Evolutionary conservation across 2,888 invertebrate species (phyloP).

Genomic region (Dasypogon diadema): DNA sequence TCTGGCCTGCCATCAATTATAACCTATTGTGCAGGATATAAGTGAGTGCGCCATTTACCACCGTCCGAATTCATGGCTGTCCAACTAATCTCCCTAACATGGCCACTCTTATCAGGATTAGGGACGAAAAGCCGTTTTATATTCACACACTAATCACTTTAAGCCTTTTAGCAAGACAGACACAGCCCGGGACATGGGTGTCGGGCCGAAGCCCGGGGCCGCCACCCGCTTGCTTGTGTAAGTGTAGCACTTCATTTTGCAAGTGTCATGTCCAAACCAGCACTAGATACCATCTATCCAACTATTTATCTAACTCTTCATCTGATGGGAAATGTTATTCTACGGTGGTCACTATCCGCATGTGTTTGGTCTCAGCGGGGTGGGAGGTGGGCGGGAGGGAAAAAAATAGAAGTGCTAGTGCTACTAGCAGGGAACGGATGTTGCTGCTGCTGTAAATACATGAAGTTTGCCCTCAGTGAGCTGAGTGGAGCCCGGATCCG

Average conservation of each 20-base stretch:
- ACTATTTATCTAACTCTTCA: slow-evolving; percentile 53
- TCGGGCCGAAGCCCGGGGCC: background rate
- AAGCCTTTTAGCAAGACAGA: slow-evolving; percentile 53
- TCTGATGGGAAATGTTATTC: slow-evolving; percentile 43
- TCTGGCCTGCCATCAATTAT: slow-evolving; percentile 37
- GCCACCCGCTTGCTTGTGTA: slow-evolving; percentile 19
- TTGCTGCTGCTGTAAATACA: slow-evolving; percentile 17
- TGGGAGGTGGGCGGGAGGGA: slow-evolving; percentile 1
- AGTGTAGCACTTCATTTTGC: slow-evolving; percentile 54
- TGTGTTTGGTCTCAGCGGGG: background rate
- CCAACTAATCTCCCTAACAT: slow-evolving; percentile 47
- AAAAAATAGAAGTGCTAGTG: slow-evolving; percentile 33
- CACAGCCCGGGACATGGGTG: background rate
- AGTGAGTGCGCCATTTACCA: slow-evolving; percentile 34
- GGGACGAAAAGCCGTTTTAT: slow-evolving; percentile 52
- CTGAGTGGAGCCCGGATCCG: slow-evolving; percentile 10
- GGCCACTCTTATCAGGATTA: slow-evolving; percentile 54
- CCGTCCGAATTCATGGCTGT: slow-evolving; percentile 34
- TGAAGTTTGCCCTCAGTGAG: slow-evolving; percentile 27
- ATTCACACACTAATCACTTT: slow-evolving; percentile 56
- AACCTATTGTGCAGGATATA: slow-evolving; percentile 19
- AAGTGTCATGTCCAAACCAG: slow-evolving; percentile 51
- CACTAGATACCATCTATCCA: slow-evolving; percentile 51
- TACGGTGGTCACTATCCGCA: slow-evolving; percentile 45
- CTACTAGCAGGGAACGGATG: background rate